These are phyloP conservation scores for Pachliopta kotzebuea DNA, from an alignment of 2,888 invertebrate genomes.

Conservation along the genomic window DNA sequence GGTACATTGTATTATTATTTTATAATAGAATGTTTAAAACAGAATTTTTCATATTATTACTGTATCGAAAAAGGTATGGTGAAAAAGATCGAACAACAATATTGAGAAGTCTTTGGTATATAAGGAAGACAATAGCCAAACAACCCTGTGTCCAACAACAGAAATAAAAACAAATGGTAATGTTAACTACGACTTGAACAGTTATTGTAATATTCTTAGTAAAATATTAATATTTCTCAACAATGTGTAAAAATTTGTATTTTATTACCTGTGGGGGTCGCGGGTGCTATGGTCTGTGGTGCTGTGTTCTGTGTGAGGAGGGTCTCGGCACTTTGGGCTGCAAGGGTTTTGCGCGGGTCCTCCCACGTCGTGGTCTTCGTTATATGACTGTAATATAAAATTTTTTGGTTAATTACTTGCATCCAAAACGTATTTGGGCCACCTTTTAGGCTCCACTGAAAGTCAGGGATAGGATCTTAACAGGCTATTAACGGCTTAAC, in stretches of 20 bases:
- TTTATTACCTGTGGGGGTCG: conserved; percentile 56
- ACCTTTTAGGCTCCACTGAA: too few relatives aligned
- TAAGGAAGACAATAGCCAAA: background rate
- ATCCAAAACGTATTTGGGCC: too few relatives aligned
- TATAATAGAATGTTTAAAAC: too few relatives aligned
- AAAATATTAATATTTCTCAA: too few relatives aligned
- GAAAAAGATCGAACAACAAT: too few relatives aligned
- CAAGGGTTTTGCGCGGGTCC: conserved; percentile 91
- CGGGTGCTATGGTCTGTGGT: conserved; percentile 59
- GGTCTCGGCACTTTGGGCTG: conserved; percentile 81
- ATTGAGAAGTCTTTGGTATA: background rate
- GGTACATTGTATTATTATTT: too few relatives aligned
- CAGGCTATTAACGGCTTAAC: too few relatives aligned
- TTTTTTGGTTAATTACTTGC: conserved; percentile 20
- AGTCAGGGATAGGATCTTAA: too few relatives aligned
- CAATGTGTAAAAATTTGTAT: background rate
- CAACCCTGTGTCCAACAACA: background rate
- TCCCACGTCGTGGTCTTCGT: conserved; percentile 96
- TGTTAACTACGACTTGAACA: background rate
- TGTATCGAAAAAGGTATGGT: too few relatives aligned
- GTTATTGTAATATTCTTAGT: background rate
- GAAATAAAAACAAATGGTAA: background rate
- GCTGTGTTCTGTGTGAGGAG: conserved; percentile 65
- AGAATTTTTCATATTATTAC: too few relatives aligned
- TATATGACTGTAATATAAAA: conserved; percentile 84